Base-by-base conservation (phyloP, 1,140 invertebrate genomes). In the Ericerus pela region DNA sequence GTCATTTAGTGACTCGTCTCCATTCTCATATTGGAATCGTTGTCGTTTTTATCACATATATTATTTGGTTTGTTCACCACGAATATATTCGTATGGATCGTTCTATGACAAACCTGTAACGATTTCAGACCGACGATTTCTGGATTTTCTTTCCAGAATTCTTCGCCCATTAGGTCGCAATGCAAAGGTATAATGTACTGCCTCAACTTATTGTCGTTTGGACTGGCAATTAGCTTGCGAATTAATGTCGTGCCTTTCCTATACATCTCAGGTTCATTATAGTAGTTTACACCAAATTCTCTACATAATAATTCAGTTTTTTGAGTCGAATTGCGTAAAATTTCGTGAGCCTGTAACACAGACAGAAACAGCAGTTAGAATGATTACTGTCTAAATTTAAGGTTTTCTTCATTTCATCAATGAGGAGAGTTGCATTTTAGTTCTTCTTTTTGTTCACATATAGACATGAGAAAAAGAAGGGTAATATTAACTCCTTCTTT, bases 221-320 rank as follows among this genome's bases (percentile, higher is more conserved):
- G 65, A 57, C 55, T 66, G 60, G 43, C 29, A 12, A 79, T 66
- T 2, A 65, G 65, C 69, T 84, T 84, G 43, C 82, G 71, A 18
- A 94, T 59, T 18, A 94, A 67, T 55, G 86, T 79, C 20, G 90
- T 91, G 1, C 93, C 94, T 72, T 96, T 96, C 60, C 84, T 80
- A 66, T 81, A 95, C 59, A 95, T 77, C 58, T 81, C 73, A 33
- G 80, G 78, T 67, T 94, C 79, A 65, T 88, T 87, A 65, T 97
- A 96, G 67, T 97, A 98, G 72, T 98, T 97, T 16, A 90, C 85
- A 52, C 80, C 79, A 73, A 94, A 96, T 63, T 91, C 78, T 63
- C 81, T 78, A 67, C 89, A 96, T 29, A 98, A 73, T 36, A 97
- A 76, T 72, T 97, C 93, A 76, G 96, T 94, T 73, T 97, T 96